Percentiles rank a stretch among this genome's conserved stretches.
Conservation (phyloP, 1,140 invertebrate genomes). For the Lithobius niger region DNA sequence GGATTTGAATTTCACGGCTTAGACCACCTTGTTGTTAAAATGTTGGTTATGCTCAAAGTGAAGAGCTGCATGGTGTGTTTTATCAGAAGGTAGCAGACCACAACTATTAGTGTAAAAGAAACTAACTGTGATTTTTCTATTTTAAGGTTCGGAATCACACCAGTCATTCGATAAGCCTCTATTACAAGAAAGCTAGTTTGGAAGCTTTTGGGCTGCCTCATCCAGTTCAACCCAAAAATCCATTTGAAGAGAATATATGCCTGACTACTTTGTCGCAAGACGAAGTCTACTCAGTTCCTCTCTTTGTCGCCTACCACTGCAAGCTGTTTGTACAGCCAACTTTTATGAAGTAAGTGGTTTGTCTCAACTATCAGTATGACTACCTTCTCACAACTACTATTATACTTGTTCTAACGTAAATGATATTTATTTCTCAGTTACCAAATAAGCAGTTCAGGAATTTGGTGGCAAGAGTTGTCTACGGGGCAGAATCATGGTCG, state of each 20-base stretch:
- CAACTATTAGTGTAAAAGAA: no score
- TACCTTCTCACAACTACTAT: not conserved
- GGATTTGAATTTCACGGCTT: no score
- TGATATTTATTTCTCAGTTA: constrained; percentile 37
- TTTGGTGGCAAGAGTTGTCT: constrained; percentile 68
- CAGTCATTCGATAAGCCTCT: constrained; percentile 53
- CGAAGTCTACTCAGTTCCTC: constrained; percentile 55
- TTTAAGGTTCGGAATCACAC: constrained; percentile 61
- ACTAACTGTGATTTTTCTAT: constrained; percentile 9
- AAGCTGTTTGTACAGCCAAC: constrained; percentile 57
- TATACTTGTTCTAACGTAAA: not conserved
- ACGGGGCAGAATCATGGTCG: constrained; percentile 36
- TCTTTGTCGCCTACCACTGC: constrained; percentile 66
- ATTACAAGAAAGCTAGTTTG: constrained; percentile 53
- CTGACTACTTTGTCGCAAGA: constrained; percentile 56
- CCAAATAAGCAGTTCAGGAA: constrained; percentile 48
- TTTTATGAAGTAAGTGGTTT: constrained; percentile 48
- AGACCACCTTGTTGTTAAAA: no score
- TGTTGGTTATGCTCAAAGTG: no score
- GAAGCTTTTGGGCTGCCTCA: constrained; percentile 43
- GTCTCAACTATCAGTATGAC: not conserved
- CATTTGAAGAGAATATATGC: constrained; percentile 57
- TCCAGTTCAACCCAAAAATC: constrained; percentile 53
- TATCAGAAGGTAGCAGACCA: no score
- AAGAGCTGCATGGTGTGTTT: no score